Conservation (phyloP, 2,797 vertebrate genomes). For the Malurus leucopterus region DNA sequence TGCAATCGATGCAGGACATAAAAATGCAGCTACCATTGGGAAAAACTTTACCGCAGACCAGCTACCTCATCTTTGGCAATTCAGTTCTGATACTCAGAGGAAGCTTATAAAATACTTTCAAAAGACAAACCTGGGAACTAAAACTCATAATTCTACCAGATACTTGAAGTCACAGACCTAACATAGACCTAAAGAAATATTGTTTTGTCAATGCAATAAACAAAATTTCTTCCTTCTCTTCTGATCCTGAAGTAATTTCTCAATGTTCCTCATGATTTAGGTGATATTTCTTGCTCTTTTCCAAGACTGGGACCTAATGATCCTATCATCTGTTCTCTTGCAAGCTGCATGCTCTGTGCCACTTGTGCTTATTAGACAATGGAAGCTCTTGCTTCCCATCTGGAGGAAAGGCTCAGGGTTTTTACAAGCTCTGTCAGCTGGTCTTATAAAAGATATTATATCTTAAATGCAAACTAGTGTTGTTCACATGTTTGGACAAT, state of each 20-base stretch:
- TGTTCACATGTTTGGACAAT: neutral
- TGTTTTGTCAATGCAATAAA: neutral
- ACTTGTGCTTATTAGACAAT: neutral
- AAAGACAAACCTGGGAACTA: neutral
- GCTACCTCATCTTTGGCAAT: neutral
- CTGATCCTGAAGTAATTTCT: neutral
- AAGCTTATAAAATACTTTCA: neutral
- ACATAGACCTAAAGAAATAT: neutral
- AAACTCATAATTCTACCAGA: neutral
- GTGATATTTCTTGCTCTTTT: neutral
- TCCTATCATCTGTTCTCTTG: neutral
- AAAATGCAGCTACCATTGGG: neutral
- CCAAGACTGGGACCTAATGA: neutral
- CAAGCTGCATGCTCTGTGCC: neutral
- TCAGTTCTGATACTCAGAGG: neutral
- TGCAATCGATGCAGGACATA: neutral
- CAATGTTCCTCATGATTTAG: neutral
- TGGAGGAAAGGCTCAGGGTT: neutral
- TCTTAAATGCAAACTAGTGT: neutral
- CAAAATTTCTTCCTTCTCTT: neutral
- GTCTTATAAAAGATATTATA: neutral
- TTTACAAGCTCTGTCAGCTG: neutral
- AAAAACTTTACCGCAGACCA: neutral
- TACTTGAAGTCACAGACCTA: neutral
- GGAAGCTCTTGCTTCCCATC: neutral